Evolutionary conservation across 64 coral and sea anemone species (phyloP).

Genomic region (Montipora cactus): DNA sequence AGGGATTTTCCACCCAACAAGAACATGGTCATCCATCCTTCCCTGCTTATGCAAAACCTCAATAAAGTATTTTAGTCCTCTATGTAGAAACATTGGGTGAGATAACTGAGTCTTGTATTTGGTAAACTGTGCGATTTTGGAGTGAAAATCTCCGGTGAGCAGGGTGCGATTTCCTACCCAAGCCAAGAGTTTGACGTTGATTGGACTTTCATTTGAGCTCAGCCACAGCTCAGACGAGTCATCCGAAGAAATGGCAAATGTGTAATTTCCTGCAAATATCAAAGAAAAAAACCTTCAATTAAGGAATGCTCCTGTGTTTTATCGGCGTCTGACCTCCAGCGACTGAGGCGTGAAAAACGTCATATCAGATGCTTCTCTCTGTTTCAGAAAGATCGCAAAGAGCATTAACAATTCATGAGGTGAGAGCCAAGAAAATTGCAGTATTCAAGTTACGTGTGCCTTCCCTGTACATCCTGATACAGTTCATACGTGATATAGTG

Average conservation of each 20-base stretch:
- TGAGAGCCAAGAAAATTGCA: no score
- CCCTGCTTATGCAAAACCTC: constrained; percentile 96
- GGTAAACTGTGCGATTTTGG: constrained; percentile 79
- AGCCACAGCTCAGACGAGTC: constrained; percentile 97
- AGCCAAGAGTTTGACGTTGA: constrained; percentile 67
- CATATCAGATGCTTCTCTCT: no score
- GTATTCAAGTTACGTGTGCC: no score
- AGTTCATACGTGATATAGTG: no score
- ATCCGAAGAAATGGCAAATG: constrained; percentile 90
- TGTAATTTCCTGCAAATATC: constrained; percentile 76
- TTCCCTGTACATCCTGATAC: no score
- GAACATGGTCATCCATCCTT: constrained; percentile 67
- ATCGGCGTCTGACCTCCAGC: no score
- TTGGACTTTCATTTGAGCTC: constrained; percentile 75
- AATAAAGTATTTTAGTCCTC: constrained; percentile 86
- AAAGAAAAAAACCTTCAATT: no score
- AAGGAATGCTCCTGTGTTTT: no score
- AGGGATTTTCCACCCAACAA: constrained; percentile 96
- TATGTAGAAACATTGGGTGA: constrained; percentile 67
- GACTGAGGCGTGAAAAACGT: no score
- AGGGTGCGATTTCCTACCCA: constrained; percentile 91
- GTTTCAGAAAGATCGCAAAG: no score
- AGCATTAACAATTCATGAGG: no score
- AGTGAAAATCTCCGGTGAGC: constrained; percentile 51
- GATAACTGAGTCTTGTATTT: constrained; percentile 94